Conservation (phyloP, 2,113 vertebrate species). For the Riparia riparia region DNA sequence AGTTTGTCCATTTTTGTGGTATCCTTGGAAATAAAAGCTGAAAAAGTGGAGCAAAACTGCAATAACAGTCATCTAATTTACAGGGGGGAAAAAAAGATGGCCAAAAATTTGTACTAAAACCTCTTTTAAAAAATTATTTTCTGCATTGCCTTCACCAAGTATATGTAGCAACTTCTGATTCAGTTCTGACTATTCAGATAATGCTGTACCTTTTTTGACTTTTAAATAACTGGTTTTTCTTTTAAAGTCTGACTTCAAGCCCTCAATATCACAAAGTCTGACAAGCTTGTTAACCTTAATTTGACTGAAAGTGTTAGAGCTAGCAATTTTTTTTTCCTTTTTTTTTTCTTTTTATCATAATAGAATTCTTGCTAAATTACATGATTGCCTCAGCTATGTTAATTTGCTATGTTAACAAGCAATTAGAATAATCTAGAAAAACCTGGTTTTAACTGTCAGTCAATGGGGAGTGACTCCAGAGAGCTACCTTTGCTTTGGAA, state of each 20-base stretch:
- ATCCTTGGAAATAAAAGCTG: not conserved
- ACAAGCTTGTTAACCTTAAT: slow-evolving; percentile 12
- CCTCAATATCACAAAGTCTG: not conserved
- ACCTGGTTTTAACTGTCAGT: not conserved
- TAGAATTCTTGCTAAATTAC: not conserved
- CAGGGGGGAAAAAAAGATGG: rapidly evolving
- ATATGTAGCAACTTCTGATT: not conserved
- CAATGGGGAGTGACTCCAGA: not conserved
- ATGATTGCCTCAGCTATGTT: not conserved
- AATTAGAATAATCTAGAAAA: slow-evolving; percentile 31
- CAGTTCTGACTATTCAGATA: not conserved
- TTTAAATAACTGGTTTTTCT: slow-evolving; percentile 3
- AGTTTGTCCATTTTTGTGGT: not conserved
- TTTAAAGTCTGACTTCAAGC: not conserved
- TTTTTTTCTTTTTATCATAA: not conserved
- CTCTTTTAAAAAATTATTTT: not conserved
- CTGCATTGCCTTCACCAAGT: not conserved
- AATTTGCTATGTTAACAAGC: slow-evolving; percentile 12
- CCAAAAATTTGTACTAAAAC: not conserved
- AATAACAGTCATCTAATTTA: not conserved
- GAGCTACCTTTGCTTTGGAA: not conserved
- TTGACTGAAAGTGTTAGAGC: slow-evolving; percentile 26
- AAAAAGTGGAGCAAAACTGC: not conserved
- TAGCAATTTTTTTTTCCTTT: not conserved
- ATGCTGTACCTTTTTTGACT: not conserved